A percentile compares a stretch with the other conserved stretches of the same genome.
These are phyloP conservation scores for Tychaedon coryphoeus DNA, from an alignment of 2,113 vertebrate genomes.

Conservation along the genomic window DNA sequence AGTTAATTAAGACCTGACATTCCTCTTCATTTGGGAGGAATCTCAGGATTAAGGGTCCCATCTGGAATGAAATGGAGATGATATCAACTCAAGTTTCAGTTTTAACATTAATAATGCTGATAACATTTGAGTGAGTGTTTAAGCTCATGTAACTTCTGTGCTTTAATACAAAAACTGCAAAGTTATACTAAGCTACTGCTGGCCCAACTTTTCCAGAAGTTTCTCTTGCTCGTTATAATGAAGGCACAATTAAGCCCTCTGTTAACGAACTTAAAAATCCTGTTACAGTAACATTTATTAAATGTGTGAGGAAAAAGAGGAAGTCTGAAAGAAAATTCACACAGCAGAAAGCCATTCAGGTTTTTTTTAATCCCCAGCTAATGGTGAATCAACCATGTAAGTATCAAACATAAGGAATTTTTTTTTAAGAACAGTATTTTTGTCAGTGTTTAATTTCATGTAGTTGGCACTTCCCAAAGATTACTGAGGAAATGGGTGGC, in stretches of 20 bases:
- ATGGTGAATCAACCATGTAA: background rate
- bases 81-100: background rate
- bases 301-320: background rate
- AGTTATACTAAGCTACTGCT: background rate
- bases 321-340: background rate
- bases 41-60: background rate
- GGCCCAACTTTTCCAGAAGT: background rate
- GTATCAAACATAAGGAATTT: background rate
- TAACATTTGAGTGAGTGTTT: background rate
- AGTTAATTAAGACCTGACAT: background rate
- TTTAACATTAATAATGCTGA: background rate
- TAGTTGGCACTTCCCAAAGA: background rate
- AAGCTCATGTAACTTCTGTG: background rate
- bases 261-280: background rate
- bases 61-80: background rate
- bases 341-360: background rate
- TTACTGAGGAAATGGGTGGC: background rate
- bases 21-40: background rate
- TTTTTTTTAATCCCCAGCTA: background rate
- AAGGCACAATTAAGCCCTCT: background rate
- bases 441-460: constrained; percentile 22
- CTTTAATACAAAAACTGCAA: background rate
- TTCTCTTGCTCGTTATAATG: background rate
- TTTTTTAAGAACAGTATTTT: constrained; percentile 19
- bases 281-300: background rate